phyloP scores from a whole-genome alignment of 2,797 vertebrate genomes.

The Paramormyrops hopkinsi region DNA sequence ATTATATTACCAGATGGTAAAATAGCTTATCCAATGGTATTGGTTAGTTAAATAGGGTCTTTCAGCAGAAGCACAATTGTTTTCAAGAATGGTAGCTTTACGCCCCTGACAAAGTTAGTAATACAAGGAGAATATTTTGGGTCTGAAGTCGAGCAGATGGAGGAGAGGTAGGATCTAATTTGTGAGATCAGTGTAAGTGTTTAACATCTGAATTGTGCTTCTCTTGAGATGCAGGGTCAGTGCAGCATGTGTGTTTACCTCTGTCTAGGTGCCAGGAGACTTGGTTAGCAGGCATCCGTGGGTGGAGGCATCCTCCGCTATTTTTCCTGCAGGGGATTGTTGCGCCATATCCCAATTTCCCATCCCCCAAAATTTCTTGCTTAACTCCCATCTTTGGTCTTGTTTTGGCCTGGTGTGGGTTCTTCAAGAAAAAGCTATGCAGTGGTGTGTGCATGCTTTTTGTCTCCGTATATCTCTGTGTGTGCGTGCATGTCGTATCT shows the following conservation, averaged over 20 bases:
- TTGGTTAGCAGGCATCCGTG: neutral
- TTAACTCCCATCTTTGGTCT: neutral
- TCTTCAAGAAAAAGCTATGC: neutral
- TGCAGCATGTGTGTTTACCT: neutral
- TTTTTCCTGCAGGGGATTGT: neutral
- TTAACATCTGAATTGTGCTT: neutral
- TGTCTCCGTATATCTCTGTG: neutral
- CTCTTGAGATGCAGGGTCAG: neutral
- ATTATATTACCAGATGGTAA: neutral
- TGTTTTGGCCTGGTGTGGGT: neutral
- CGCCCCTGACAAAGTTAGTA: neutral
- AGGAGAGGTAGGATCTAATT: neutral
- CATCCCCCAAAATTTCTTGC: neutral
- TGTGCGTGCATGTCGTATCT: neutral
- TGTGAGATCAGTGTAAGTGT: neutral
- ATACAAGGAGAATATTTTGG: neutral
- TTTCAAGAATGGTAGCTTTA: neutral
- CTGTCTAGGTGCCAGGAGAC: neutral
- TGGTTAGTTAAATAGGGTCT: neutral
- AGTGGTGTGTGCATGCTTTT: neutral
- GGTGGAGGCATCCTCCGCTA: neutral
- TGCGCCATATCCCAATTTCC: neutral
- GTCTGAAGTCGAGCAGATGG: neutral
- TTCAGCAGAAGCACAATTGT: neutral
- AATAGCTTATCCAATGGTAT: neutral